Percentiles rank a stretch among this genome's conserved stretches.
phyloP scores from a whole-genome alignment of 2,888 invertebrate species.

The Coenonympha arcania region DNA sequence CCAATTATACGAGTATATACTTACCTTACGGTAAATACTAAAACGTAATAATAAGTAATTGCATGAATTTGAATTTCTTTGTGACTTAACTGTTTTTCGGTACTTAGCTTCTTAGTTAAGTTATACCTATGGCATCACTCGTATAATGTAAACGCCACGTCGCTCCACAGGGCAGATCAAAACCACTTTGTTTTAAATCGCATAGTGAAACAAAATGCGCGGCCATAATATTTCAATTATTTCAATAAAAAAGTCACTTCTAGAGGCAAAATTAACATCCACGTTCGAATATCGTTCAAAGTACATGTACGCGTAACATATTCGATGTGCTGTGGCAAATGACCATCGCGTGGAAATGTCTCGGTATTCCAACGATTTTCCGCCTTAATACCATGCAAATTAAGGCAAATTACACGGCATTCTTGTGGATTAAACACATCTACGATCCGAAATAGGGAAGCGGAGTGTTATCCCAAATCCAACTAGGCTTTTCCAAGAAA shows the following conservation, averaged over 20 bases:
- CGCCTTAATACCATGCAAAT: conserved; percentile 49
- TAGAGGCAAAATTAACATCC: conserved; percentile 24
- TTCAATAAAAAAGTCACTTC: conserved; percentile 9
- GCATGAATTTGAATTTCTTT: no score
- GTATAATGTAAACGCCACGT: no score
- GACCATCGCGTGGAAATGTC: conserved; percentile 54
- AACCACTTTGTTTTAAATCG: no score
- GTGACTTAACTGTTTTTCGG: no score
- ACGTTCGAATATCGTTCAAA: conserved; percentile 34
- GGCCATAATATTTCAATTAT: no score
- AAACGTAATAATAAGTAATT: no score
- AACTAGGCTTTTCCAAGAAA: conserved; percentile 27
- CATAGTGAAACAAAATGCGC: no score
- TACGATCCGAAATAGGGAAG: conserved; percentile 30
- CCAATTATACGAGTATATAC: no score
- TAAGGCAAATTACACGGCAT: conserved; percentile 43
- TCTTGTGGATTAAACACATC: conserved; percentile 28
- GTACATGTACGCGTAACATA: conserved; percentile 53
- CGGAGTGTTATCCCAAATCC: conserved; percentile 25
- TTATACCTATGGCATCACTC: no score
- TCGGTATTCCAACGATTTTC: conserved; percentile 47
- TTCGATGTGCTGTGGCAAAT: conserved; percentile 53
- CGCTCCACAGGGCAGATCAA: no score
- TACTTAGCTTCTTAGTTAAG: no score
- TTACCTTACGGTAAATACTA: no score